phyloP scores from a whole-genome alignment of 2,888 invertebrate genomes.

The Drosophila helvetica region DNA sequence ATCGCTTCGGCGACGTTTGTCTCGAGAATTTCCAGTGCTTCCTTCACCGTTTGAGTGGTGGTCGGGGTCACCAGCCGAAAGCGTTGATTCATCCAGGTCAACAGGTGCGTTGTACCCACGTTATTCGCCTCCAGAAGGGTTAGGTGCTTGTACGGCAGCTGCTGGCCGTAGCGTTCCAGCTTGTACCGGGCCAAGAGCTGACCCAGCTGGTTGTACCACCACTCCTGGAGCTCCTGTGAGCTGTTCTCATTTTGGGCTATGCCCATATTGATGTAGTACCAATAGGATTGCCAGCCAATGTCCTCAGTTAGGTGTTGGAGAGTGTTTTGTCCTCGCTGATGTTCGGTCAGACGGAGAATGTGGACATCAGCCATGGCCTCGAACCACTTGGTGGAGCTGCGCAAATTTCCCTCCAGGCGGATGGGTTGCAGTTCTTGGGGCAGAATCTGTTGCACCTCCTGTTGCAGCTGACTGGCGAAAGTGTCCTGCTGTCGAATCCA shows the following conservation, averaged over 20 bases:
- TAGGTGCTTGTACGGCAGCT: conserved; percentile 25
- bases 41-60: neutral
- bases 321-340: neutral
- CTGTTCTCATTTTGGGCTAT: conserved; percentile 32
- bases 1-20: conserved; percentile 18
- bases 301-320: conserved; percentile 86
- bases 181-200: conserved; percentile 89
- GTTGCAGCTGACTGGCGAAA: neutral
- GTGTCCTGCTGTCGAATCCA: conserved; percentile 38
- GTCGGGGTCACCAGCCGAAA: conserved; percentile 20
- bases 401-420: conserved; percentile 31
- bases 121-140: neutral
- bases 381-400: conserved; percentile 51
- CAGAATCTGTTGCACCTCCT: conserved; percentile 6
- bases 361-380: conserved; percentile 56
- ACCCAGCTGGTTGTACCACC: conserved; percentile 87
- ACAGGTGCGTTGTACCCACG: neutral
- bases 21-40: conserved; percentile 18
- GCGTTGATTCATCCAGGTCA: conserved; percentile 85
- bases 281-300: conserved; percentile 86
- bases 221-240: conserved; percentile 85
- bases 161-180: conserved; percentile 88
- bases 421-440: conserved; percentile 42
- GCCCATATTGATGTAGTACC: conserved; percentile 83
- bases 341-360: conserved; percentile 39